These are phyloP conservation scores for Lophura nycthemera DNA, from an alignment of 2,113 vertebrate genomes.

Conservation along the genomic window DNA sequence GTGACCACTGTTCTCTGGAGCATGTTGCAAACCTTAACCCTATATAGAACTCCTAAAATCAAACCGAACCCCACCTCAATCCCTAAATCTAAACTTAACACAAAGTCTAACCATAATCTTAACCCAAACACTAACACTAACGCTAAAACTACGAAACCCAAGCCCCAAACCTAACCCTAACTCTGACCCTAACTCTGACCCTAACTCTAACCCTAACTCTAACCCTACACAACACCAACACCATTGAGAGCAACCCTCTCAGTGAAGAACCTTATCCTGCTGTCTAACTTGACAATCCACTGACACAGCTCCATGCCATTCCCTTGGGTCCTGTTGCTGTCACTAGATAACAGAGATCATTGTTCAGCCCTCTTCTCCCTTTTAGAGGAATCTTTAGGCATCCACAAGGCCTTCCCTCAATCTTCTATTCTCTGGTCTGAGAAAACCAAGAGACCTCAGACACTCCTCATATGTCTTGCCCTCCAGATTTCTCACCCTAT, in stretches of 20 bases:
- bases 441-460: neutral
- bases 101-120: no score
- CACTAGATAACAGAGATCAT: neutral
- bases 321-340: neutral
- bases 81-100: no score
- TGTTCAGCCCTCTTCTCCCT: neutral
- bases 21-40: neutral
- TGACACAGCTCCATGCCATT: neutral
- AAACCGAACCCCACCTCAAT: no score
- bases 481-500: neutral
- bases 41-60: no score
- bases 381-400: neutral
- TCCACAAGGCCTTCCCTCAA: neutral
- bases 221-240: no score
- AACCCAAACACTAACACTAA: no score
- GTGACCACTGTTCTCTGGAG: neutral
- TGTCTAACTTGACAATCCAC: neutral
- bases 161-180: no score
- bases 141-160: no score
- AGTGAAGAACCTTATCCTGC: neutral
- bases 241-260: neutral
- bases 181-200: no score
- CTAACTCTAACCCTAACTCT: no score
- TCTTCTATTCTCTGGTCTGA: neutral
- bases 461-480: neutral